Base-by-base conservation (phyloP, 64 coral and sea anemone species). In the Stichodactyla mertensii region DNA sequence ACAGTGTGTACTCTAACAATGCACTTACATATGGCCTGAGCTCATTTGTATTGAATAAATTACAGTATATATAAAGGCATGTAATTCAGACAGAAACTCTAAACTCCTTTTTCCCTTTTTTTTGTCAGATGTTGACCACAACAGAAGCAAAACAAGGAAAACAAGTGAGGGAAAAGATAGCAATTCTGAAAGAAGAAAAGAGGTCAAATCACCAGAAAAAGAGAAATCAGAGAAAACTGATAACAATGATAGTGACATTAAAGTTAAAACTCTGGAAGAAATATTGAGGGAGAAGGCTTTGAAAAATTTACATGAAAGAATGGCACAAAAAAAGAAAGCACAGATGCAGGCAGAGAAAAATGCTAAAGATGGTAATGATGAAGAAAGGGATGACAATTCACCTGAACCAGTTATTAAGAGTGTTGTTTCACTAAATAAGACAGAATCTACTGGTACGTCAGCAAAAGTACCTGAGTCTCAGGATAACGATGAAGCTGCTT, bases 211-310 rank as follows among this genome's bases (percentile, higher is more conserved):
- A 57, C 64, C 51, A 78, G 86, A 78, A 15, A 83, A 90, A 64
- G 56, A 84, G 24, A 88, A 93, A 62, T 81, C 85, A 87, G 84
- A 87, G 31, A 45, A 83, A 52, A 67, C 54, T 4, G 12, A 62
- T 26, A 23, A 64, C 23, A 83, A 26, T 16, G 12, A 62, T 16
- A 70, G 85, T 55, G 88, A 84, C 13, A 90, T 96, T 53, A 92
- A 96, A 88, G 86, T 96, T 0, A 96, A 96, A 87, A 89, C 94
- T 57, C 71, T 96, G 6, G 94, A 96, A 64, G 91, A 96, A 83
- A 96, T 96, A 57, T 52, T 96, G 1, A 83, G 94, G 18, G 94
- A 96, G 70, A 96, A 96, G 26, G 94, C 91, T 28, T 85, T 96
- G 4, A 96, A 96, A 54, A 96, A 96, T 27, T 80, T 96, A 11